Percentiles rank a stretch among this genome's conserved stretches.
Evolutionary conservation across 2,888 invertebrate genomes (phyloP).

Genomic region (Lasioglossum figueresi): DNA sequence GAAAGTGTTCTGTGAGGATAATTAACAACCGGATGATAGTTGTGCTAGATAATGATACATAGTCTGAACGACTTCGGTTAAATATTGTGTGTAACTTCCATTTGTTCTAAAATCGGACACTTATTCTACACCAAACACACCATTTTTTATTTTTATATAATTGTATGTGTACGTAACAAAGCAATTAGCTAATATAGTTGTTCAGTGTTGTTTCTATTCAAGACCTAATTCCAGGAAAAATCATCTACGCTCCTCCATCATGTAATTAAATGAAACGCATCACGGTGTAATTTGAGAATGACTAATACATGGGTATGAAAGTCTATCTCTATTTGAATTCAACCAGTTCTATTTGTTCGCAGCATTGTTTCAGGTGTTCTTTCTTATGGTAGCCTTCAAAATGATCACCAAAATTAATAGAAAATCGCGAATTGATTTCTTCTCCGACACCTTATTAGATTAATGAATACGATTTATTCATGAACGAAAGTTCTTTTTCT

Average conservation of each 20-base stretch:
- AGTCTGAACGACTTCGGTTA: not conserved
- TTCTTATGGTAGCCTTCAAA: not conserved
- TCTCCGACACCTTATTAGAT: not conserved
- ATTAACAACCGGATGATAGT: slow-evolving; percentile 1
- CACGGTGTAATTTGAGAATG: not conserved
- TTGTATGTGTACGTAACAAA: not conserved
- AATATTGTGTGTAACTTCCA: not conserved
- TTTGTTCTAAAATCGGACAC: not conserved
- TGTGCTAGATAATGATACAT: not conserved
- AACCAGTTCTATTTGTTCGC: not conserved
- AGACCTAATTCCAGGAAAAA: not conserved
- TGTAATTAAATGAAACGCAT: not conserved
- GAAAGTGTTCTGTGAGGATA: not conserved
- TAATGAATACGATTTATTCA: slow-evolving; percentile 20
- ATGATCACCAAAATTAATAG: not conserved
- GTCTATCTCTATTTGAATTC: not conserved
- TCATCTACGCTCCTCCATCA: not conserved
- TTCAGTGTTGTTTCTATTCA: not conserved
- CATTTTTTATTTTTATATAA: not conserved
- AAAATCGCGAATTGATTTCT: not conserved
- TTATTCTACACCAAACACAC: not conserved
- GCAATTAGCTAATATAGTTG: not conserved
- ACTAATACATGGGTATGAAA: not conserved
- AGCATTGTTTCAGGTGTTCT: not conserved
- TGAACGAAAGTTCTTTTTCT: slow-evolving; percentile 28